phyloP scores from a whole-genome alignment of 2,113 vertebrate genomes.

The Gasterosteus nipponicus region DNA sequence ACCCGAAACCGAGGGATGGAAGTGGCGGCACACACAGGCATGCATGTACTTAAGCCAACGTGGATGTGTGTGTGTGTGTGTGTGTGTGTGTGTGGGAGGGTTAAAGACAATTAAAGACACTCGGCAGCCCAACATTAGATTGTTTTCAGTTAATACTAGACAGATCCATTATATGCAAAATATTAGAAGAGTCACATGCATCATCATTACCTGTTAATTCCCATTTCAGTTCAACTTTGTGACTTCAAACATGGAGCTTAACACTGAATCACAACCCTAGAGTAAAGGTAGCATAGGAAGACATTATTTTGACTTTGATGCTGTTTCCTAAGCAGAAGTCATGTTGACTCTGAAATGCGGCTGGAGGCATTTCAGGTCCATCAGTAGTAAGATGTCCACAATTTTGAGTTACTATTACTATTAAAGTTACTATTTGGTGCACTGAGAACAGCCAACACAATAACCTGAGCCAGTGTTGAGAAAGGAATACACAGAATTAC shows the following conservation, averaged over 20 bases:
- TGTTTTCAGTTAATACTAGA: not conserved
- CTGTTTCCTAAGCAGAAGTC: not conserved
- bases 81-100: slow-evolving; percentile 3
- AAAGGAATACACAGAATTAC: not conserved
- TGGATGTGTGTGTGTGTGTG: slow-evolving; percentile 20
- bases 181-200: not conserved
- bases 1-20: slow-evolving; percentile 68
- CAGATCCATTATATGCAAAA: not conserved
- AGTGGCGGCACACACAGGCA: slow-evolving; percentile 60
- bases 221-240: not conserved
- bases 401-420: no score
- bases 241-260: not conserved
- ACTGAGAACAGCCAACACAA: not conserved
- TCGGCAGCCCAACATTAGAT: not conserved
- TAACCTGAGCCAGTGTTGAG: not conserved
- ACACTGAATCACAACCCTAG: not conserved
- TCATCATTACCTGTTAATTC: not conserved
- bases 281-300: not conserved
- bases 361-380: not conserved
- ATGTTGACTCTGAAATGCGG: not conserved
- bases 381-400: not conserved
- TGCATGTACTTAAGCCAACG: slow-evolving; percentile 46
- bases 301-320: not conserved
- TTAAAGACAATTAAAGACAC: not conserved
- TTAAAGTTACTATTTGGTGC: not conserved